phyloP scores from a whole-genome alignment of 2,888 invertebrate species.

The Ornithoptera priamus region DNA sequence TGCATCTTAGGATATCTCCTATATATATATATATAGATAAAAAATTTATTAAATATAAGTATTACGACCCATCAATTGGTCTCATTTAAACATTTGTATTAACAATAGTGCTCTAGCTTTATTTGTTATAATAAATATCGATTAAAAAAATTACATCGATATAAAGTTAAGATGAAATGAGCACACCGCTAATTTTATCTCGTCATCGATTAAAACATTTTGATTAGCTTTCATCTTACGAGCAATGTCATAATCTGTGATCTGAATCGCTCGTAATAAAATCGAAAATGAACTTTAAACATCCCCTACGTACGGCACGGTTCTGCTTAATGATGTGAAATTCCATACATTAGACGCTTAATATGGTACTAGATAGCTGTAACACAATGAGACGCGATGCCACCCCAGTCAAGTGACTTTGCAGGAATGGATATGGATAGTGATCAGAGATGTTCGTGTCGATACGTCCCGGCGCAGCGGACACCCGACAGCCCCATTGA shows the following conservation, averaged over 20 bases:
- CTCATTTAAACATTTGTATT: too few species aligned
- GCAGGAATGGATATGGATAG: conserved; percentile 71
- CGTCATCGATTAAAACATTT: conserved; percentile 79
- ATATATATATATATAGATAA: too few species aligned
- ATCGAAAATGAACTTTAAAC: conserved; percentile 58
- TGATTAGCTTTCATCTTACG: conserved; percentile 79
- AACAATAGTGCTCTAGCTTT: too few species aligned
- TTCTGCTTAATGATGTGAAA: conserved; percentile 69
- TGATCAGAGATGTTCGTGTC: conserved; percentile 71
- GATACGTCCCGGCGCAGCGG: conserved; percentile 71
- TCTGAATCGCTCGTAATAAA: conserved; percentile 65
- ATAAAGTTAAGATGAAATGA: conserved; percentile 39
- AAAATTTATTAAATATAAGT: too few species aligned
- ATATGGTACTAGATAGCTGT: conserved; percentile 71
- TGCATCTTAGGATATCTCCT: too few species aligned
- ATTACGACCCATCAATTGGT: too few species aligned
- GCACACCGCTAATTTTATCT: conserved; percentile 71
- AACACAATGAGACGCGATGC: conserved; percentile 75
- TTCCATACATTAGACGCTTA: conserved; percentile 76
- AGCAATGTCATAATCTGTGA: conserved; percentile 73
- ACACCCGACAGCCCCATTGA: conserved; percentile 76
- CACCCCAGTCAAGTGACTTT: conserved; percentile 78
- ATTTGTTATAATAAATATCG: neutral
- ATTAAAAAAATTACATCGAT: conserved; percentile 35
- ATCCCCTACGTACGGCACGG: conserved; percentile 60